Conservation (phyloP, 1,140 invertebrate genomes). For the Brachionus calyciflorus region DNA sequence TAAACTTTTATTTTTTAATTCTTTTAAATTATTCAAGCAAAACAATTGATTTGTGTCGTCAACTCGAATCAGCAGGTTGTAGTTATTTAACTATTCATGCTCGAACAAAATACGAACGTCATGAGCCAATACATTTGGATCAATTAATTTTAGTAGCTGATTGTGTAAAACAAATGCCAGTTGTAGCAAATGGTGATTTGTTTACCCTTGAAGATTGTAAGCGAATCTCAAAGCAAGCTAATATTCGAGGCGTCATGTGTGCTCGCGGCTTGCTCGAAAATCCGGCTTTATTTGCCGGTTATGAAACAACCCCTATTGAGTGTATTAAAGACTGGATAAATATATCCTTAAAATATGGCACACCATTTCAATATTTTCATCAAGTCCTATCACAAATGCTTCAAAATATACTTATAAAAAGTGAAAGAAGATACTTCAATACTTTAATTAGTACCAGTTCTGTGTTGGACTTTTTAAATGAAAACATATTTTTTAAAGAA, state of each 20-base stretch:
- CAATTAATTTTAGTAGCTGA: conserved; percentile 72
- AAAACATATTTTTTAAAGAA: conserved; percentile 54
- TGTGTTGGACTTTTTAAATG: conserved; percentile 71
- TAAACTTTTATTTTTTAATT: background rate
- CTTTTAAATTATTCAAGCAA: conserved; percentile 50
- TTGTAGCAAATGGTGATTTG: conserved; percentile 87
- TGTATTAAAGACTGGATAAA: conserved; percentile 81
- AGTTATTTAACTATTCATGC: conserved; percentile 87
- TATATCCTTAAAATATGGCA: conserved; percentile 65
- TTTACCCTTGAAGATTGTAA: conserved; percentile 71
- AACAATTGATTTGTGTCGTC: conserved; percentile 73
- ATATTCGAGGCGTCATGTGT: conserved; percentile 77
- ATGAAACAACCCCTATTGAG: conserved; percentile 67
- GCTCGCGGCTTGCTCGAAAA: conserved; percentile 84
- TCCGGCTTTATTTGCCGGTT: conserved; percentile 78
- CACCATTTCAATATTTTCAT: conserved; percentile 78
- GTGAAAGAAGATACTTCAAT: conserved; percentile 74
- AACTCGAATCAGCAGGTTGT: conserved; percentile 76
- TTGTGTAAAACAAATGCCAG: conserved; percentile 69
- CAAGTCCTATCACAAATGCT: conserved; percentile 91
- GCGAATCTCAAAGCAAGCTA: conserved; percentile 67
- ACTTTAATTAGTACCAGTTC: conserved; percentile 68
- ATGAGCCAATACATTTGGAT: conserved; percentile 72
- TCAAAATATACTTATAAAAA: conserved; percentile 71
- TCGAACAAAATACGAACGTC: conserved; percentile 75